A percentile compares a stretch with the other conserved stretches of the same genome.
phyloP scores from a whole-genome alignment of 2,797 vertebrate genomes.

The Microctenopoma stevenorrisi region DNA sequence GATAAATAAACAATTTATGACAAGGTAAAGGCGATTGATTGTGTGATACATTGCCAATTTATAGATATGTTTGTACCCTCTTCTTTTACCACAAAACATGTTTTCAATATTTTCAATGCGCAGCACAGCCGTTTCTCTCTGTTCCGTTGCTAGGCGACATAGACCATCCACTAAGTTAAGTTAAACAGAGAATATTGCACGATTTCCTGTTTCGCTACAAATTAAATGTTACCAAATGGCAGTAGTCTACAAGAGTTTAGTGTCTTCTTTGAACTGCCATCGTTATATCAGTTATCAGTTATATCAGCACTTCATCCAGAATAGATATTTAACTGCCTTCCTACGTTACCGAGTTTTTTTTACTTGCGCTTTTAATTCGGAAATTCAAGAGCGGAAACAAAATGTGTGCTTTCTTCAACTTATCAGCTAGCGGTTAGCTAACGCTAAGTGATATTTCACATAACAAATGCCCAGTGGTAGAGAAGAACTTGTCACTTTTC shows the following conservation, averaged over 20 bases:
- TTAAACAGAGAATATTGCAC: accelerated
- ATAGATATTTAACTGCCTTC: accelerated
- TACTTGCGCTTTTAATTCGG: slow-evolving; percentile 39
- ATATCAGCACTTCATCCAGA: not conserved
- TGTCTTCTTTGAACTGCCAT: accelerated
- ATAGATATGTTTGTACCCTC: accelerated
- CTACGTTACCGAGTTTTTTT: not conserved
- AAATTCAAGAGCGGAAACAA: slow-evolving; percentile 29
- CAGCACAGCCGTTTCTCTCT: accelerated
- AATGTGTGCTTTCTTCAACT: not conserved
- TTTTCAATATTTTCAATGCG: accelerated
- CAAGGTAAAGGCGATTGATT: no score
- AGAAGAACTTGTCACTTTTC: not conserved
- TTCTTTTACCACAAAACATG: not conserved
- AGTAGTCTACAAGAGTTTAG: accelerated
- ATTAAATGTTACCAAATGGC: slow-evolving; percentile 18
- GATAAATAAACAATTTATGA: no score
- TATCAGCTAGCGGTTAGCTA: not conserved
- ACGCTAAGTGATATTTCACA: not conserved
- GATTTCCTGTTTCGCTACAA: slow-evolving; percentile 27
- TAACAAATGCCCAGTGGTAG: not conserved
- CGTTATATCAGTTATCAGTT: not conserved
- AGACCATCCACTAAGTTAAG: not conserved
- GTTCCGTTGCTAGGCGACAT: slow-evolving; percentile 66
- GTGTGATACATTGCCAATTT: not conserved